Conservation (phyloP, 2,888 invertebrate genomes). For the Synanthedon andrenaeformis region DNA sequence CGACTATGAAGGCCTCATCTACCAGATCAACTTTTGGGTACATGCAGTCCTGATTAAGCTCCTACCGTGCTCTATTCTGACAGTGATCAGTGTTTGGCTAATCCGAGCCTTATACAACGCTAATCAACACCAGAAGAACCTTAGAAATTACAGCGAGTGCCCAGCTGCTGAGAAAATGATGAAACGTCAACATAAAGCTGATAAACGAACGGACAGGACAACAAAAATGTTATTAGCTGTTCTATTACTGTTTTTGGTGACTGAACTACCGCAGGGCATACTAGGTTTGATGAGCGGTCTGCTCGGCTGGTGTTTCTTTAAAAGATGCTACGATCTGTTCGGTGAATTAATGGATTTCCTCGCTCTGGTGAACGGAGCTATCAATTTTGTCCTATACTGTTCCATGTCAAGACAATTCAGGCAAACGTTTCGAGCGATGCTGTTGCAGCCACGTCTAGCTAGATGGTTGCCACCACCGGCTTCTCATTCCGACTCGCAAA, state of each 20-base stretch:
- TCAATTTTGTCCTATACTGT: constrained; percentile 94
- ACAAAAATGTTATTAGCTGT: constrained; percentile 92
- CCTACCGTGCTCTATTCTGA: constrained; percentile 82
- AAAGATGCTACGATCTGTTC: constrained; percentile 81
- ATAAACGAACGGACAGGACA: constrained; percentile 85
- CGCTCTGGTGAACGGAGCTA: constrained; percentile 90
- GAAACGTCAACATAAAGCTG: constrained; percentile 70
- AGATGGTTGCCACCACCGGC: constrained; percentile 71
- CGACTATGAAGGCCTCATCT: constrained; percentile 70
- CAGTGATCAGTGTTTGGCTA: constrained; percentile 78
- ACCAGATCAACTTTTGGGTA: constrained; percentile 83
- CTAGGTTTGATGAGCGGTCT: constrained; percentile 79
- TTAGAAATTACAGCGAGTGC: constrained; percentile 74
- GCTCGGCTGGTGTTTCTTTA: constrained; percentile 78
- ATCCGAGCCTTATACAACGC: constrained; percentile 81
- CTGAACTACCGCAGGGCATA: constrained; percentile 88
- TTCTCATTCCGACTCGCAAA: constrained; percentile 73
- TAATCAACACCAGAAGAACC: constrained; percentile 78
- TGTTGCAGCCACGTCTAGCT: constrained; percentile 74
- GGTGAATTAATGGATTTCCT: constrained; percentile 92
- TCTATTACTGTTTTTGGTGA: constrained; percentile 85
- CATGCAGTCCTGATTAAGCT: constrained; percentile 85
- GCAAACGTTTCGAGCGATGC: constrained; percentile 79
- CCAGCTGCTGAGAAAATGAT: constrained; percentile 58
- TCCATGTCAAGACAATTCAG: constrained; percentile 95